These are phyloP conservation scores for Tachina fera DNA, from an alignment of 2,888 invertebrate species.

Conservation along the genomic window DNA sequence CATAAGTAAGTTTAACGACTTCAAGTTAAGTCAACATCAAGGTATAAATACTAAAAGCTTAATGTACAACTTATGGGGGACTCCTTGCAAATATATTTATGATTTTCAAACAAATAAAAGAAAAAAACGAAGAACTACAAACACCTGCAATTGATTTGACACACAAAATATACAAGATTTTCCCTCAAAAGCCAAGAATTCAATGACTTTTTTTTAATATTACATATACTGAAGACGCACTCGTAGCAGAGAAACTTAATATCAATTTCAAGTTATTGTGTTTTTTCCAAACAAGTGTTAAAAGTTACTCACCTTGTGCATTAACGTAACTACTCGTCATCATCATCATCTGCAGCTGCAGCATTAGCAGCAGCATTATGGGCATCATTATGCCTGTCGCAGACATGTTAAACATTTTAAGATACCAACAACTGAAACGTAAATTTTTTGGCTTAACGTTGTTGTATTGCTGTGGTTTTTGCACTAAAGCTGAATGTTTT, in stretches of 20 bases:
- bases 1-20: conserved; percentile 57
- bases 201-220: conserved; percentile 48
- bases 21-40: conserved; percentile 13
- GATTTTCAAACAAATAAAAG: background rate
- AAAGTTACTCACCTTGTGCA: conserved; percentile 71
- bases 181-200: conserved; percentile 18
- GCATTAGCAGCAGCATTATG: conserved; percentile 27
- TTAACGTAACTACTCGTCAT: conserved; percentile 68
- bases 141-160: conserved; percentile 32
- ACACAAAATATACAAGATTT: conserved; percentile 18
- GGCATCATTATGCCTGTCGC: conserved; percentile 38
- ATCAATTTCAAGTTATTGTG: conserved; percentile 49
- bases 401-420: conserved; percentile 49
- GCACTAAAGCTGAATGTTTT: conserved; percentile 40
- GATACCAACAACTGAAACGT: conserved; percentile 49
- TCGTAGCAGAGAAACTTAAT: conserved; percentile 16
- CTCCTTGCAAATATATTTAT: conserved; percentile 16
- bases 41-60: background rate
- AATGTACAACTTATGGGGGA: conserved; percentile 23
- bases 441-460: conserved; percentile 14
- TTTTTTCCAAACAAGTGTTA: conserved; percentile 61
- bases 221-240: conserved; percentile 14
- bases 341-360: conserved; percentile 58
- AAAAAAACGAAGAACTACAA: background rate
- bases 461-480: conserved; percentile 34